phyloP scores from a whole-genome alignment of 2,888 invertebrate genomes.

The Exocentrus adspersus region DNA sequence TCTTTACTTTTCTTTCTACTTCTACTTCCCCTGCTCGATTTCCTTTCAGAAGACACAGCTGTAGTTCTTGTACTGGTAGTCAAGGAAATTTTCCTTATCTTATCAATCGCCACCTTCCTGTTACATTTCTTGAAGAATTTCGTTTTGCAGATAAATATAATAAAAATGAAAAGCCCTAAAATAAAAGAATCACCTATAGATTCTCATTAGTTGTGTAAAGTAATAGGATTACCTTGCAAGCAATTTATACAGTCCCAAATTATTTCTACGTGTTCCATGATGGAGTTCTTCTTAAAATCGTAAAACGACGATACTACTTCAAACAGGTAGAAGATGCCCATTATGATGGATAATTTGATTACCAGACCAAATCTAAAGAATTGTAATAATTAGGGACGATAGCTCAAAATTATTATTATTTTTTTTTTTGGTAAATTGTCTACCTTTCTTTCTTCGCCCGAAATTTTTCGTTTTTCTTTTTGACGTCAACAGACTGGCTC shows the following conservation, averaged over 20 bases:
- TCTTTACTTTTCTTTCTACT: not conserved
- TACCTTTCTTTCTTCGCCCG: constrained; percentile 74
- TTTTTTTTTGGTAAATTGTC: too few relatives aligned
- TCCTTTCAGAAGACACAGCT: constrained; percentile 21
- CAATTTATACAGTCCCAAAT: constrained; percentile 74
- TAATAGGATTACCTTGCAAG: constrained; percentile 75
- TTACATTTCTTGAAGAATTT: constrained; percentile 69
- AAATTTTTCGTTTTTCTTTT: constrained; percentile 41
- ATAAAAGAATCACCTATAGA: constrained; percentile 34
- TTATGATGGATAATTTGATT: constrained; percentile 79
- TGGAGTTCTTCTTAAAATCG: constrained; percentile 60
- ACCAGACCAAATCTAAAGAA: constrained; percentile 73
- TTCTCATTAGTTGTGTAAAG: not conserved
- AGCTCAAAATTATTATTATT: too few relatives aligned
- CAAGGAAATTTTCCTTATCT: constrained; percentile 42
- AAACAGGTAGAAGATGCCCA: constrained; percentile 80
- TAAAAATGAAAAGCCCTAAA: constrained; percentile 71
- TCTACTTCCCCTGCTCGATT: not conserved
- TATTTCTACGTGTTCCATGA: constrained; percentile 57
- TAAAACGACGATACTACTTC: constrained; percentile 72
- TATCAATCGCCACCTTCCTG: constrained; percentile 62
- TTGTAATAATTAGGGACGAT: too few relatives aligned
- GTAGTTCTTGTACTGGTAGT: constrained; percentile 34
- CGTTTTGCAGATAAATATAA: constrained; percentile 76
- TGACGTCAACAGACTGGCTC: constrained; percentile 64